phyloP scores from a whole-genome alignment of 2,797 vertebrate species.

The Synanceia verrucosa region DNA sequence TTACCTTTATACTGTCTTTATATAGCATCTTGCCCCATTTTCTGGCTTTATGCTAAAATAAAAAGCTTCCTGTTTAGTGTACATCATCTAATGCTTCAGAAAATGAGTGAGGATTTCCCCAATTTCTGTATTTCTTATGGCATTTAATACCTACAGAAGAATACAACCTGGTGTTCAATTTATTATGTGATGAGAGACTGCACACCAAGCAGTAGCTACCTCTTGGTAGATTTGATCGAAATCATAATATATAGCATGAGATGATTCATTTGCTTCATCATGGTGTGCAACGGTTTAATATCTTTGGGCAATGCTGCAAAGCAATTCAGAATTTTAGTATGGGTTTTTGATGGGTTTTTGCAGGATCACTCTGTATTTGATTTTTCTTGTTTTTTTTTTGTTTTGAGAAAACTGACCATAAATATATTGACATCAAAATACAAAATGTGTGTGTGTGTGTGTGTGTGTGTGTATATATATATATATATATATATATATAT shows the following conservation, averaged over 20 bases:
- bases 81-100: not conserved
- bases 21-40: too few relatives aligned
- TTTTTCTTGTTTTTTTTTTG: too few relatives aligned
- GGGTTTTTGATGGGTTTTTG: not conserved
- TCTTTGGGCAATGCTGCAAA: not conserved
- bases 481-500: too few relatives aligned
- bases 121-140: not conserved
- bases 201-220: not conserved
- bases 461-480: too few relatives aligned
- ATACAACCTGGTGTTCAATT: conserved; percentile 18
- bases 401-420: not conserved
- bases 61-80: not conserved
- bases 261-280: not conserved
- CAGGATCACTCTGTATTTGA: not conserved
- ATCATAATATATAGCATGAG: not conserved
- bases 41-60: not conserved
- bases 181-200: not conserved
- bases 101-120: not conserved
- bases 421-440: not conserved
- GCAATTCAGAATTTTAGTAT: not conserved
- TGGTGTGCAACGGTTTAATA: not conserved
- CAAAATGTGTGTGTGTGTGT: too few relatives aligned
- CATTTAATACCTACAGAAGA: conserved; percentile 8
- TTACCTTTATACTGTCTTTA: too few relatives aligned
- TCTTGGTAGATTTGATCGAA: not conserved